Evolutionary conservation across 2,113 vertebrate genomes (phyloP), one percentile per base, ranked within the genome.

Genomic region (Cheirogaleus medius): DNA sequence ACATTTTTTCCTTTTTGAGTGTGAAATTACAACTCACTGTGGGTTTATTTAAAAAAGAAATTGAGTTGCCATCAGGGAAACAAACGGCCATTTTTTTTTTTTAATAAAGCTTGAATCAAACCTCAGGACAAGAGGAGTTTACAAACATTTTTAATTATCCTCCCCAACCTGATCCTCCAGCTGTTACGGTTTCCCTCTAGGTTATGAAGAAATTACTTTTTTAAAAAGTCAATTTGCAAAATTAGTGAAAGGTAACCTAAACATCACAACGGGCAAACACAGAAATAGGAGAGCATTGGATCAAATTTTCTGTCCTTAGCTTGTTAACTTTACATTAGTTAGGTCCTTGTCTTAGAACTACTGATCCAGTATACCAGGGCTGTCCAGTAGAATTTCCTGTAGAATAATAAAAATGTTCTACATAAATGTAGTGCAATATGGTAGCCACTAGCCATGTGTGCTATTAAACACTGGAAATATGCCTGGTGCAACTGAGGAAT

Each of bases 111-210:
- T 91, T 63, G 32, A 92, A 52, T 95, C 82, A 94, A 94, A 74
- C 25, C 63, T 95, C n/a, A 42, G 34, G 10, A 69, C 74, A 74
- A 69, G 44, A 91, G 37, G 25, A 78, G 18, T 91, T 95, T 56
- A 84, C 4, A 66, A 85, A 90, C 42, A 93, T 87, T 92, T 98
- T 98, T 66, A 92, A 96, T 92, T 81, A n/a, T 81, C 80, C 34
- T 86, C 5, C 6, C 42, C 34, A 78, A 37, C 18, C 63, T 78
- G 58, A 44, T 78, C 49, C 17, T 76, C 39, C 6, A 63, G 27
- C 71, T 66, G 13, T 64, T 49, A 85, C 4, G 21, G n/a, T 69
- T 74, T 44, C 23, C 77, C 73, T 97, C 68, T 83, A 83, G 54
- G 34, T 83, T 52, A 85, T 25, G 32, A 90, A 73, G 66, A 92